Evolutionary conservation across 2,888 invertebrate genomes (phyloP), one percentile per base, ranked within the genome.

Genomic region (Tanaodytes sp.): DNA sequence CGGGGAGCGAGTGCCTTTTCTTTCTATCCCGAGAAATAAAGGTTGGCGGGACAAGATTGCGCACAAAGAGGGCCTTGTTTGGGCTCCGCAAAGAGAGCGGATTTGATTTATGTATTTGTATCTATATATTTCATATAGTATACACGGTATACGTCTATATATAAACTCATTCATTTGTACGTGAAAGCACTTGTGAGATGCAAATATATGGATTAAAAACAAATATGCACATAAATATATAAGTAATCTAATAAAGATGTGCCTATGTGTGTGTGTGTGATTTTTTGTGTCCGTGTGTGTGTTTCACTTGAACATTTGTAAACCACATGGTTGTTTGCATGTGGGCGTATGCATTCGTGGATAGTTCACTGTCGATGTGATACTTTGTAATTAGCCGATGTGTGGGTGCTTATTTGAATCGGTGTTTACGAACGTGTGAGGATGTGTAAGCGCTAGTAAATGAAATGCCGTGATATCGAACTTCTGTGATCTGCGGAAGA

Each of bases 1-100:
- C 51, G 63, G 69, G 65, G 64, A 65, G 71, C 70, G 73, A 71
- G 73, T 73, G 78, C 74, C 78, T 76, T 77, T 76, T 76, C 76
- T 76, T 75, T 73, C 69, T 72, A 66, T 64, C 57, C 67, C 62
- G 72, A 58, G 71, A 75, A 75, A 72, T 71, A 72, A 73, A 68
- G 70, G 65, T 68, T 70, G 51, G 69, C 65, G 59, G 57, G 62
- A n/a, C n/a, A n/a, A 71, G 65, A 69, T 65, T 42, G 72, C 51
- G 61, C 55, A 72, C 72, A 72, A 72, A 72, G 72, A 66, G 66
- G 63, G 69, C 69, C 67, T 67, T 73, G 70, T 73, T 72, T 72
- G 66, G 68, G 59, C 46, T 72, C 61, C 39, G 68, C 57, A 61
- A 70, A 58, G 68, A 63, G 52, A 63, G 68, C 58, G 51, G 52